Evolutionary conservation across 2,797 vertebrate genomes (phyloP), one percentile per base, ranked within the genome.

Genomic region (Poeciliopsis gracilis): DNA sequence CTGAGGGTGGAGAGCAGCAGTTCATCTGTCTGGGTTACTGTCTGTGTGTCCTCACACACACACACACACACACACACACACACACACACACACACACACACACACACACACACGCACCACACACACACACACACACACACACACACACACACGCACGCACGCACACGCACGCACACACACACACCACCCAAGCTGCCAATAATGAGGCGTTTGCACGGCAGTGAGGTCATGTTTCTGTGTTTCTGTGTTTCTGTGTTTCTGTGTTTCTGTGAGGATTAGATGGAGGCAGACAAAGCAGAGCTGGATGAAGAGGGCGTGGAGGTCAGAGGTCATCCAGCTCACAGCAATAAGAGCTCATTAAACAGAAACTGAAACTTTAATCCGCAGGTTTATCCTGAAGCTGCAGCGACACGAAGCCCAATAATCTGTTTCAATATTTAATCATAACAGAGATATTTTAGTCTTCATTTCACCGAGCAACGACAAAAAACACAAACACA

Each of bases 151-250:
- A 1, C 13, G 0, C 45, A 4, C 3, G 1, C 13, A 46, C 4
- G 1, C 46, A 13, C 11, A 11, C 45, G 4, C 45, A 13, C 45
- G 3, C 10, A 12, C 43, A 0, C 10, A 0, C 11, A 12, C 11
- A 10, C 10, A 2, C 43, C 46, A 47, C 46, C 46, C 46, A 47
- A 47, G 16, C 13, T 13, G 12, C 0, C 15, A 75, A 10, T 91
- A 82, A 90, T 87, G 33, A 78, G 73, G 61, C 75, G 73, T 69
- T 91, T 84, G 90, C 88, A 90, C 86, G 87, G 49, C 79, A 84
- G 78, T 72, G 1, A 30, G 30, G 30, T 30, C 30, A 2, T 33
- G 33, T 33, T 33, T 33, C 33, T 30, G 15, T 59, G 43, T 76
- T 77, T 72, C 11, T 2, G 43, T 45, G 43, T 43, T 43, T 43